Evolutionary conservation across 2,888 invertebrate species (phyloP), one percentile per base, ranked within the genome.

Genomic region (Caenorhabditis sp.): DNA sequence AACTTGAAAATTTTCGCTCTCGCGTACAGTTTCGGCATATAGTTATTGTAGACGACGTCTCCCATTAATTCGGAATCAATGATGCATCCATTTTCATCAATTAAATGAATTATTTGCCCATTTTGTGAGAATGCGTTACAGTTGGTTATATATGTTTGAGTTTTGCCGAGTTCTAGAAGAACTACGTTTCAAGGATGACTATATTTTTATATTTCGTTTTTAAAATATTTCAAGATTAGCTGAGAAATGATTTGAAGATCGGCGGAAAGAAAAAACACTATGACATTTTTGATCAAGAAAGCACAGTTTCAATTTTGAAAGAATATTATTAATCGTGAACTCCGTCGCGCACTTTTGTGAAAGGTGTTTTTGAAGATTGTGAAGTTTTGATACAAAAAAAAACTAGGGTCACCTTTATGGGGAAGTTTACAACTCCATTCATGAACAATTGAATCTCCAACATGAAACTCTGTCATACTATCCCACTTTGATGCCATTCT

Each of bases 81-180:
- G 17, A 81, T 70, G 53, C 81, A 81, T 10, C 81, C 81, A 70
- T 80, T 80, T 58, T 81, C 77, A 67, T 81, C 81, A 17, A 81
- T 73, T 8, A 81, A 58, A 66, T 80, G 81, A 53, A 81, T 79
- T 1, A 79, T 57, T 58, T 81, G 74, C 6, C 80, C 81, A 43
- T 62, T 77, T 62, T 77, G 76, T 10, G 78, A 77, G 0, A 80
- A 63, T n/a, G 76, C 81, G 63, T 77, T 78, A 60, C 81, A 81
- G 36, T 69, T 76, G 17, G 80, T 81, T 0, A 81, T 68, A 49
- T 73, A 78, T 1, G 71, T 69, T 63, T 76, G 72, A 10, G 66
- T 75, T 58, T 69, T 68, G 23, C 68, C 76, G 37, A 64, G 31
- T n/a, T 76, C 78, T 77, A 51, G 23, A 58, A 51, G 21, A n/a